Evolutionary conservation across 2,113 vertebrate species (phyloP), one percentile per base, ranked within the genome.

Genomic region (Microcebus griseorufus): DNA sequence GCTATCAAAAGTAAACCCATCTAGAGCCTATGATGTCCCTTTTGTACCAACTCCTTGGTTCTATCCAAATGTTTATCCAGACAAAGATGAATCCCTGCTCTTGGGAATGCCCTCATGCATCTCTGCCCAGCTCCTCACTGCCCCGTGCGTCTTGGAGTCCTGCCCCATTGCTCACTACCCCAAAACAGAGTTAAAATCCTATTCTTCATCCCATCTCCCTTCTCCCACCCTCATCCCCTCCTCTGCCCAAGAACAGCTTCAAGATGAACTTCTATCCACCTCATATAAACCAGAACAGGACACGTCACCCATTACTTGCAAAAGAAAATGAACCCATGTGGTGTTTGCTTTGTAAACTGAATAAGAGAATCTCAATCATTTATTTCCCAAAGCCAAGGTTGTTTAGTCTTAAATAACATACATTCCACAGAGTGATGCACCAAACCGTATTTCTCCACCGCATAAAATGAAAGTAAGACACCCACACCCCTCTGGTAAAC

Each of bases 121-220:
- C 22, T 7, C 17, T 55, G 17, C 53, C 53, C 53, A 55, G 53
- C 53, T 55, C 4, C 53, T 55, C 53, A 55, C 53, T 55, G 53
- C 5, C 53, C 53, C 17, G 1, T 18, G 53, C 0, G 1, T 55
- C 53, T 55, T 55, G 53, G 53, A 32, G 13, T 16, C 22, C 53
- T 23, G 23, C 9, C 25, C 27, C 51, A 18, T 8, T 3, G 37
- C 9, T 37, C 16, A 23, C 37, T 22, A 48, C n/a, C 48, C 48
- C 6, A 1, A 53, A 20, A 9, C 29, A 81, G 9, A 67, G 9
- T 84, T 5, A 29, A 25, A 39, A 16, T 0, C 2, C 17, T 16
- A 22, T 13, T 16, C 20, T 9, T 34, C 18, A 1, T 1, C 25
- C 2, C 5, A 2, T 5, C 3, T 29, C 25, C 2, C 23, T 2